A percentile compares a stretch with the other conserved stretches of the same genome.
phyloP scores from a whole-genome alignment of 2,797 vertebrate genomes.

The Capromys pilorides region DNA sequence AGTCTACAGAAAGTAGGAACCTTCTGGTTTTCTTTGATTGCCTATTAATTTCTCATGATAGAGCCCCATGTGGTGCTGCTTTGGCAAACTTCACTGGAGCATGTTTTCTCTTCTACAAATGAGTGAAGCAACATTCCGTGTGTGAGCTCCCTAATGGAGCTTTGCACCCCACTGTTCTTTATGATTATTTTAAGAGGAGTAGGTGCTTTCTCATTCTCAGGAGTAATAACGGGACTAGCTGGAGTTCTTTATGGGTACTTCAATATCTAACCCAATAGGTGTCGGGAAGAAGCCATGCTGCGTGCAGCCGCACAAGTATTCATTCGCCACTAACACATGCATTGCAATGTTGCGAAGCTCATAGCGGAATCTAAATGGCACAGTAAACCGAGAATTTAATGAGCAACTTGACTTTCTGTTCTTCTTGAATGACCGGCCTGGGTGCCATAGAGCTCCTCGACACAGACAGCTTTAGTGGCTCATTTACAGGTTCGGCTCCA shows the following conservation, averaged over 20 bases:
- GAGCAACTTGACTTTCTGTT: conserved; percentile 76
- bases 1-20: conserved; percentile 76
- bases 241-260: conserved; percentile 81
- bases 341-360: conserved; percentile 76
- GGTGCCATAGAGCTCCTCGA: conserved; percentile 37
- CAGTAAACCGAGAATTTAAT: conserved; percentile 78
- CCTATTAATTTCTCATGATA: conserved; percentile 84
- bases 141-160: conserved; percentile 81
- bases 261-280: conserved; percentile 78
- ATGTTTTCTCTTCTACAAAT: conserved; percentile 84
- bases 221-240: conserved; percentile 79
- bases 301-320: conserved; percentile 74
- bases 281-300: conserved; percentile 82
- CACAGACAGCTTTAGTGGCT: conserved; percentile 11
- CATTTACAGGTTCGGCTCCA: neutral
- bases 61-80: conserved; percentile 79
- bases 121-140: conserved; percentile 79
- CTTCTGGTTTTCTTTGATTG: conserved; percentile 84
- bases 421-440: conserved; percentile 42
- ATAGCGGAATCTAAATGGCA: conserved; percentile 78
- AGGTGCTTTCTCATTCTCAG: conserved; percentile 82
- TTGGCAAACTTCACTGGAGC: conserved; percentile 82
- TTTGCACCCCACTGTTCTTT: conserved; percentile 84
- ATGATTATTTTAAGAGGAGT: conserved; percentile 83
- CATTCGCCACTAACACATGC: conserved; percentile 74